Percentiles rank a stretch among this genome's conserved stretches.
These are phyloP conservation scores for Drosophila kepulauana DNA, from an alignment of 1,140 invertebrate genomes.

Conservation along the genomic window DNA sequence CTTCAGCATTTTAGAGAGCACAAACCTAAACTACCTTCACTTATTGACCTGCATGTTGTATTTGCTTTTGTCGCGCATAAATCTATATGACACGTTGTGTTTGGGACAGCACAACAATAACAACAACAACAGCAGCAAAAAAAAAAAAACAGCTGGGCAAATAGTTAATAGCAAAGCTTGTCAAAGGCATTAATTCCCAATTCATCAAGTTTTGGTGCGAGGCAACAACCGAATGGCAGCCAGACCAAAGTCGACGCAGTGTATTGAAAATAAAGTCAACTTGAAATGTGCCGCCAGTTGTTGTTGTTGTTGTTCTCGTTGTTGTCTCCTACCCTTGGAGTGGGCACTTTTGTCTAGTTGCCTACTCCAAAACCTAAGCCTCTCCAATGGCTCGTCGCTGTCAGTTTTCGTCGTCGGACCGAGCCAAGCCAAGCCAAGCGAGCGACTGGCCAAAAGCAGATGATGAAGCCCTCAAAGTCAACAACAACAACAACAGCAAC, in stretches of 20 bases:
- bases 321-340: slow-evolving; percentile 72
- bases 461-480: slow-evolving; percentile 83
- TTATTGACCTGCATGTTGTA: slow-evolving; percentile 33
- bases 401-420: slow-evolving; percentile 71
- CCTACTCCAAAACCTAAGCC: slow-evolving; percentile 80
- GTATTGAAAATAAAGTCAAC: slow-evolving; percentile 80
- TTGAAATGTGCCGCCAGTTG: slow-evolving; percentile 78
- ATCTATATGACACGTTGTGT: slow-evolving; percentile 41
- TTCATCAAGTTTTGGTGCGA: slow-evolving; percentile 78
- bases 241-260: slow-evolving; percentile 43
- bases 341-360: slow-evolving; percentile 54
- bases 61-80: slow-evolving; percentile 27
- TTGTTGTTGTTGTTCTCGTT: slow-evolving; percentile 35
- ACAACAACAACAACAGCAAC: slow-evolving; percentile 40
- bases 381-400: slow-evolving; percentile 71
- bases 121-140: neutral
- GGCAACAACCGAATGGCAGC: slow-evolving; percentile 34
- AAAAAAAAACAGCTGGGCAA: slow-evolving; percentile 9
- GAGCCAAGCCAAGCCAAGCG: slow-evolving; percentile 36
- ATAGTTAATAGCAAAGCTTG: slow-evolving; percentile 54
- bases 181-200: slow-evolving; percentile 79
- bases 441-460: slow-evolving; percentile 78
- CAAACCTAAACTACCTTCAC: neutral
- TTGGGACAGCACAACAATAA: slow-evolving; percentile 14
- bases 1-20: neutral